Evolutionary conservation across 2,888 invertebrate genomes (phyloP).

Genomic region (Andrena bucephala): DNA sequence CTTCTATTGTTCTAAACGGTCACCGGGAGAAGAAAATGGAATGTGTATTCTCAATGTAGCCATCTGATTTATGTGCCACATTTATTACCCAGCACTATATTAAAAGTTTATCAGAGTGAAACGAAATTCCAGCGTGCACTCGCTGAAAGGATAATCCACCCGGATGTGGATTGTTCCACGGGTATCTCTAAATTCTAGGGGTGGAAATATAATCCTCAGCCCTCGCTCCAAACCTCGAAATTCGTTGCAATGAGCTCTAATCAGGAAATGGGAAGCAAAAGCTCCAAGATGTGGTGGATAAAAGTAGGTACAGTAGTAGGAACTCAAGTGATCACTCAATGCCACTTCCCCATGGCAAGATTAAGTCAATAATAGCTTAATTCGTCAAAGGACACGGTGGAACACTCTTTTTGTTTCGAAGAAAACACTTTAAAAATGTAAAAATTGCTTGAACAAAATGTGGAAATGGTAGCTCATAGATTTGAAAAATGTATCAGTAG

Average conservation of each 20-base stretch:
- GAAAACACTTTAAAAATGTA: no score
- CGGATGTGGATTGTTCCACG: not conserved
- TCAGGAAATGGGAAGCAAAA: not conserved
- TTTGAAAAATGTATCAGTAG: no score
- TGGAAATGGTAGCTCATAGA: no score
- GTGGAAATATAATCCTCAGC: not conserved
- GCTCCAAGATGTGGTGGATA: not conserved
- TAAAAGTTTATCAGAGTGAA: constrained; percentile 8
- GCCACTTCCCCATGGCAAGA: no score
- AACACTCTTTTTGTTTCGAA: no score
- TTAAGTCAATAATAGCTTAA: no score
- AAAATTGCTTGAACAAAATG: no score
- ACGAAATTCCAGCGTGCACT: not conserved
- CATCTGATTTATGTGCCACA: constrained; percentile 11
- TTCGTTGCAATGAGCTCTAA: not conserved
- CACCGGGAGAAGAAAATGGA: constrained; percentile 27
- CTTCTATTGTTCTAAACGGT: constrained; percentile 33
- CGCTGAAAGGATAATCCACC: not conserved
- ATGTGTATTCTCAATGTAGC: constrained; percentile 20
- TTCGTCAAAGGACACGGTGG: no score
- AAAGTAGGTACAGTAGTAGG: no score
- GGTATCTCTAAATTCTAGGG: not conserved
- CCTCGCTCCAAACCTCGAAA: not conserved
- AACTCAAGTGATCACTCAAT: no score
- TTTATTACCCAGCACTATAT: constrained; percentile 15